Conservation (phyloP, 2,113 vertebrate species). For the Corydoras sp. region DNA sequence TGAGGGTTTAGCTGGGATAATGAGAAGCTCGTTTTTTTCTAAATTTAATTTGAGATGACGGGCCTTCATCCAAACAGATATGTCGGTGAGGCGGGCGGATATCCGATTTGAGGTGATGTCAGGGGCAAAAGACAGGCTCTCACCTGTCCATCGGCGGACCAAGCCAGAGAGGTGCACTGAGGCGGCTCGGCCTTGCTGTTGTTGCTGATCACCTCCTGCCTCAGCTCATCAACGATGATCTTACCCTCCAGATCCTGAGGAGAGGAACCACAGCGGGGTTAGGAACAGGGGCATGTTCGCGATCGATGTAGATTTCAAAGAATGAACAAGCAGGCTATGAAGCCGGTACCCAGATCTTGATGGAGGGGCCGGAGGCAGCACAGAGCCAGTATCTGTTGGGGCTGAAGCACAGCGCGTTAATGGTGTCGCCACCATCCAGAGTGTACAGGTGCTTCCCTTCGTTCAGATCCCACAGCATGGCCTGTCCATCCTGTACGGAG, state of each 20-base stretch:
- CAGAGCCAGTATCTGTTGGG: slow-evolving; percentile 98
- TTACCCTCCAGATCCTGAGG: slow-evolving; percentile 90
- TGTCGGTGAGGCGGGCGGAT: no score
- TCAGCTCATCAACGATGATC: slow-evolving; percentile 94
- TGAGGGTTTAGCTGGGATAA: no score
- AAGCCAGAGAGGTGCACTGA: slow-evolving; percentile 91
- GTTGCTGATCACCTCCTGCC: slow-evolving; percentile 94
- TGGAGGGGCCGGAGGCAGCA: slow-evolving; percentile 92
- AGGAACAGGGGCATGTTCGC: background rate
- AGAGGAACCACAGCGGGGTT: background rate
- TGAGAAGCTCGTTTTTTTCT: no score
- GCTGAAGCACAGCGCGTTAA: slow-evolving; percentile 94
- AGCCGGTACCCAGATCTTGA: slow-evolving; percentile 88
- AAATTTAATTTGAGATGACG: no score
- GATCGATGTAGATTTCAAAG: no score
- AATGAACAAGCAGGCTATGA: background rate
- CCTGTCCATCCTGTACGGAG: slow-evolving; percentile 79
- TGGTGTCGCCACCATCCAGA: slow-evolving; percentile 86
- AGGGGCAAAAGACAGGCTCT: background rate
- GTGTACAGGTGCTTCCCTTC: slow-evolving; percentile 97
- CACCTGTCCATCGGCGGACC: slow-evolving; percentile 97
- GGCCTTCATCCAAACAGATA: no score
- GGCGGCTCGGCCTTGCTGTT: slow-evolving; percentile 95
- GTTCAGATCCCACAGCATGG: slow-evolving; percentile 96
- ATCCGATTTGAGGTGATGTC: no score